Conservation (phyloP, 2,797 vertebrate species). For the Sparidentex hasta region DNA sequence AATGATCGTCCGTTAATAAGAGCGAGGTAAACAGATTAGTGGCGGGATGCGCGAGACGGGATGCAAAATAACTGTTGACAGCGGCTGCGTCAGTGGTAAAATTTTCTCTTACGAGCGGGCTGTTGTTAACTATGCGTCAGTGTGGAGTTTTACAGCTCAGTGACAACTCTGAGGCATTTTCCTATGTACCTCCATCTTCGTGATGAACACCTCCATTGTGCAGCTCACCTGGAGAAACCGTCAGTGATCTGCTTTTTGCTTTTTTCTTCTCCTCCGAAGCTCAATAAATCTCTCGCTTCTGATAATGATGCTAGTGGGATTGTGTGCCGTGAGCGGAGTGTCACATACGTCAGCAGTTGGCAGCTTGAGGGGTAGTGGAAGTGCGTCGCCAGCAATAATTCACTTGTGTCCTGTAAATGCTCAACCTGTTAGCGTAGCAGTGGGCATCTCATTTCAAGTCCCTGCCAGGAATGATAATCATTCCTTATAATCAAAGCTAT, state of each 20-base stretch:
- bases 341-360: conserved; percentile 54
- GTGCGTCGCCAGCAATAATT: conserved; percentile 44
- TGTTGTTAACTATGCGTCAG: conserved; percentile 20
- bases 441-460: conserved; percentile 24
- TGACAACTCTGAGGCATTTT: conserved; percentile 7
- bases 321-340: conserved; percentile 28
- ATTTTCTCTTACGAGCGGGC: conserved; percentile 17
- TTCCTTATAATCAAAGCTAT: conserved; percentile 32
- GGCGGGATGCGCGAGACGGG: conserved; percentile 28
- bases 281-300: conserved; percentile 33
- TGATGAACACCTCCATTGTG: conserved; percentile 12
- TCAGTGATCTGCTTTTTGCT: conserved; percentile 20
- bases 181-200: conserved; percentile 10
- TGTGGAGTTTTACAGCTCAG: neutral
- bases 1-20: conserved; percentile 44
- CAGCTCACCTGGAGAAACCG: conserved; percentile 35
- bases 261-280: conserved; percentile 1
- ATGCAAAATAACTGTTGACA: conserved; percentile 39
- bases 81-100: neutral
- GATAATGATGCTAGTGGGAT: conserved; percentile 33
- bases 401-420: conserved; percentile 42
- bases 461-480: conserved; percentile 41
- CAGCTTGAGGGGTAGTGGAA: conserved; percentile 33
- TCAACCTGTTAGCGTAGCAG: conserved; percentile 32
- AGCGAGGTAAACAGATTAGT: conserved; percentile 54